Conservation (phyloP, 2,113 vertebrate genomes). For the Salvator merianae region DNA sequence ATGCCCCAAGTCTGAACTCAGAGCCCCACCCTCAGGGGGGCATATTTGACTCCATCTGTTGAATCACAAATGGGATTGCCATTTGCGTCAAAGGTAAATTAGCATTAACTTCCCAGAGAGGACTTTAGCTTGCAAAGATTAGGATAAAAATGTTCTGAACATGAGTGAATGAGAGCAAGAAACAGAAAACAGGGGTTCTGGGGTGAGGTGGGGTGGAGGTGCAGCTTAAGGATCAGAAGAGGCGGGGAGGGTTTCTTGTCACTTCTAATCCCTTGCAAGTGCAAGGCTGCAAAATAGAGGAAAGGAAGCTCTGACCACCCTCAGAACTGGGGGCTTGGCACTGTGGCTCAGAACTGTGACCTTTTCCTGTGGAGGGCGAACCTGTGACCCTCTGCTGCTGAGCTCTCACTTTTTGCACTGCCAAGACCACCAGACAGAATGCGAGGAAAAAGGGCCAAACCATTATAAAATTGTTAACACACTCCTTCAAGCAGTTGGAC, state of each 20-base stretch:
- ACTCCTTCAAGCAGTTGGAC: not conserved
- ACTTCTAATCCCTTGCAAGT: not conserved
- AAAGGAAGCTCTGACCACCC: not conserved
- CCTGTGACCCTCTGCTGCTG: too few relatives aligned
- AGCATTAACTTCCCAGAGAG: slow-evolving; percentile 32
- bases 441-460: not conserved
- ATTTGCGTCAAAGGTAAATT: slow-evolving; percentile 57
- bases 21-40: slow-evolving; percentile 15
- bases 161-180: not conserved
- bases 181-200: not conserved
- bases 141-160: not conserved
- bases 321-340: not conserved
- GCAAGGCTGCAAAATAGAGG: not conserved
- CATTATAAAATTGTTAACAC: not conserved
- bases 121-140: slow-evolving; percentile 30
- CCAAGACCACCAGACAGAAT: too few relatives aligned
- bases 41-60: slow-evolving; percentile 48
- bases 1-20: slow-evolving; percentile 22
- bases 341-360: too few relatives aligned
- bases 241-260: too few relatives aligned
- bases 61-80: slow-evolving; percentile 47
- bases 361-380: too few relatives aligned
- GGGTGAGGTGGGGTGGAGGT: not conserved
- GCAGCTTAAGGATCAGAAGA: too few relatives aligned
- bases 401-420: too few relatives aligned